phyloP scores from a whole-genome alignment of 2,797 vertebrate species.

The Rhodeus uyekii region DNA sequence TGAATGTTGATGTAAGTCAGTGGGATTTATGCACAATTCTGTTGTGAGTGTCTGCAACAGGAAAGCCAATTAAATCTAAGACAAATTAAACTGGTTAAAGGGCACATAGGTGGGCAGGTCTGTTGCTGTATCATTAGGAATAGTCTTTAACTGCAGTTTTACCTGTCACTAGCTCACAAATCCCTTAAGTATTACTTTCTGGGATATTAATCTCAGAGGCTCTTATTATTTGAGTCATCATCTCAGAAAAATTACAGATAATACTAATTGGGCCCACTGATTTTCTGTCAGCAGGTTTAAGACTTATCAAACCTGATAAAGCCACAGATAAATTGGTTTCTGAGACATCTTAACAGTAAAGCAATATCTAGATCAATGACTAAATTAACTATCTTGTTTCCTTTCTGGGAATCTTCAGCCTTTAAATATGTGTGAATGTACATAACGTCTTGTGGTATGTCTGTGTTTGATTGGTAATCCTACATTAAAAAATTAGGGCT shows the following conservation, averaged over 20 bases:
- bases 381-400: constrained; percentile 61
- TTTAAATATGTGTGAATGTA: not conserved
- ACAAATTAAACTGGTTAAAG: constrained; percentile 4
- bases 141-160: not conserved
- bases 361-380: constrained; percentile 70
- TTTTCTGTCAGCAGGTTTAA: constrained; percentile 67
- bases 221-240: constrained; percentile 10
- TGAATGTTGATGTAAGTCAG: not conserved
- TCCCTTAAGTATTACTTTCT: constrained; percentile 9
- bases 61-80: constrained; percentile 14
- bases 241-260: constrained; percentile 56
- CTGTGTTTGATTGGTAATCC: not conserved
- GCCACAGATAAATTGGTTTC: constrained; percentile 71
- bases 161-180: not conserved
- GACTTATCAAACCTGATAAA: constrained; percentile 20
- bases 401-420: not conserved
- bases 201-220: constrained; percentile 25
- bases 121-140: not conserved
- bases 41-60: not conserved
- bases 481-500: not conserved
- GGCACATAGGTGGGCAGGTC: not conserved
- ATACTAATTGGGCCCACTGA: constrained; percentile 61
- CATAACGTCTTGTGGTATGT: not conserved
- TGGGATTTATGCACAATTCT: not conserved
- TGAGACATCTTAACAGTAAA: constrained; percentile 64